Base-by-base conservation (phyloP, 2,797 vertebrate species). In the Furcifer pardalis region DNA sequence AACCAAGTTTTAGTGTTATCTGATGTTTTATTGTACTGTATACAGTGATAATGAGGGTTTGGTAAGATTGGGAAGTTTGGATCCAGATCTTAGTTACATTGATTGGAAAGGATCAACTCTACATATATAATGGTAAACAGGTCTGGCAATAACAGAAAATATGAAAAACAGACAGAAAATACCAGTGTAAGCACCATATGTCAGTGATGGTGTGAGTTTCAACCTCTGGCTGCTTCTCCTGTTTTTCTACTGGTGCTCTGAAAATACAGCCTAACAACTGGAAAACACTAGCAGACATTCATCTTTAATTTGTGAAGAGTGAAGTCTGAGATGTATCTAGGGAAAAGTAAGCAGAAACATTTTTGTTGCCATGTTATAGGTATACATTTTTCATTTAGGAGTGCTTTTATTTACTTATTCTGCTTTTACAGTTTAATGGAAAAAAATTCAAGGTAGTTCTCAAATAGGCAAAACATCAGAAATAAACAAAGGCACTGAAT, bases 201-300 rank as follows among this genome's bases (percentile, higher is more conserved):
- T 86, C 86, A 82, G 90, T 85, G 88, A 91, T 82, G 89, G 81
- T 88, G 80, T 90, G 77, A 79, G 8, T 46, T 32, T 32, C 42
- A 35, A 56, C 23, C 74, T 59, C 32, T 77, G 74, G 21, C 4
- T 59, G 42, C 3, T 66, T 23, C 27, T n/a, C 5, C 25, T 52
- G 6, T 15, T 65, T 65, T n/a, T n/a, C 23, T 79, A 7, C 32
- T 52, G 66, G 63, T 52, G 23, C 0, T 68, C n/a, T 79, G 32
- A 30, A 68, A 30, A 7, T 35, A 44, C 62, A 79, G 42, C 7
- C 21, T 35, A 49, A 49, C 21, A 35, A n/a, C 10, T 79, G 77
- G 77, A 25, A 79, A 49, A 66, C 63, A 35, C 62, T 9, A 49
- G 77, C 9, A 66, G 42, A 37, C n/a, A 49, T 66, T 30, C 62